A percentile compares a stretch with the other conserved stretches of the same genome.
These are phyloP conservation scores for Catharus ustulatus DNA, from an alignment of 2,797 vertebrate genomes.

Conservation along the genomic window DNA sequence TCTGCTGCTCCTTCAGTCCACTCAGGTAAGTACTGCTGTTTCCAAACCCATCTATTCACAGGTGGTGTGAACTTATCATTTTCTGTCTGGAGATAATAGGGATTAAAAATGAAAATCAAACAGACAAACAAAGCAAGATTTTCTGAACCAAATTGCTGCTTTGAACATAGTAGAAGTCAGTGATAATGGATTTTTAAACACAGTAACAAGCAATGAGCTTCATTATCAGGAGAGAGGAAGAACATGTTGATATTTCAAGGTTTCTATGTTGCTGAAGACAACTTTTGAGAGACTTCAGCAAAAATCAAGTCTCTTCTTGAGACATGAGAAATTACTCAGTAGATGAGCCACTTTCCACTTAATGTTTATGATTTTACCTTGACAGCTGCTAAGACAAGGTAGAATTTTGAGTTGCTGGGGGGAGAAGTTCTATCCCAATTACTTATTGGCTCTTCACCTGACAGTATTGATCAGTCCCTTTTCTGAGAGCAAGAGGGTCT, in stretches of 20 bases:
- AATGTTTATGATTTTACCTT: neutral
- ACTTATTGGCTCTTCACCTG: neutral
- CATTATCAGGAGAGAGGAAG: neutral
- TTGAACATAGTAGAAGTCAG: neutral
- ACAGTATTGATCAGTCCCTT: neutral
- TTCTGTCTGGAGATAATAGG: neutral
- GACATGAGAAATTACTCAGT: neutral
- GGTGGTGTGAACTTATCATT: neutral
- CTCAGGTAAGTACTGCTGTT: neutral
- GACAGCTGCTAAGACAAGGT: fast-evolving
- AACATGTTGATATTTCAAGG: neutral
- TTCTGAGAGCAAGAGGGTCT: neutral
- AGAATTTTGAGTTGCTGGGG: neutral
- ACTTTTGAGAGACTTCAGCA: neutral
- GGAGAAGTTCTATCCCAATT: neutral
- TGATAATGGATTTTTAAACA: neutral
- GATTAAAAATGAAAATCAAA: neutral
- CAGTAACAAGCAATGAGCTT: neutral
- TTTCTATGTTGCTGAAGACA: neutral
- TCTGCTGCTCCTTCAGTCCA: neutral
- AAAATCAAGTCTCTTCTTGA: neutral
- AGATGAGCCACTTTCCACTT: neutral
- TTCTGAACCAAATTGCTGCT: neutral
- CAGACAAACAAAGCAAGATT: neutral
- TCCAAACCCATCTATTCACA: neutral